Evolutionary conservation across 2,113 vertebrate species (phyloP), one percentile per base, ranked within the genome.

Genomic region (Gulo gulo): DNA sequence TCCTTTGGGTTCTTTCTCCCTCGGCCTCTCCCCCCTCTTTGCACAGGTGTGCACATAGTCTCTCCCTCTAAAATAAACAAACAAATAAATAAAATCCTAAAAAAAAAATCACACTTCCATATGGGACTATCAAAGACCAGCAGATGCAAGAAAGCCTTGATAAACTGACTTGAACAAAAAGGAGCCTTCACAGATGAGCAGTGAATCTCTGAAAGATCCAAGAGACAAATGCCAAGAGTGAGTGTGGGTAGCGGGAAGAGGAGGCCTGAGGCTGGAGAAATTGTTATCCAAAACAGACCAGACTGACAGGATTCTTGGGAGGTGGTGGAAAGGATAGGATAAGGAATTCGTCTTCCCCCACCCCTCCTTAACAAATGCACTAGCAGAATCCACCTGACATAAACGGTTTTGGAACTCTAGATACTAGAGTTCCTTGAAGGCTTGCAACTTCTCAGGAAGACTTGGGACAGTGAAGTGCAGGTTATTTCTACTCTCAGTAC

Each of bases 301-400:
- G 99, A 99, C 47, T 99, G 98, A 82, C 15, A 34, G 47, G n/a
- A 83, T 69, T 83, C 79, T 92, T 31, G 21, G 79, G 63, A 59
- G 50, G 57, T 8, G 14, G 61, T 34, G 20, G 24, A 80, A 21
- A 67, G 59, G 45, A 65, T 42, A 52, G 24, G 10, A 65, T 24
- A 39, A 73, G 65, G 29, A 73, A n/a, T 59, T 65, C n/a, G 20
- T 57, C 63, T 69, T 12, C 34, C 34, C 34, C 29, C 36, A 71
- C 65, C 90, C 81, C 24, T 61, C 24, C 59, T 61, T 57, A 55
- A 69, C n/a, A 57, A 92, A 50, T 57, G 31, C 63, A 73, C 18
- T 71, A 31, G 14, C 29, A n/a, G 36, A 73, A 57, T 55, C 47
- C 55, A 34, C 47, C 74, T 65, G 57, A 21, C 65, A 15, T 29